Percentiles rank a stretch among this genome's conserved stretches.
These are phyloP conservation scores for Panagrolaimus sp. DNA, from an alignment of 1,140 invertebrate genomes.

Conservation along the genomic window DNA sequence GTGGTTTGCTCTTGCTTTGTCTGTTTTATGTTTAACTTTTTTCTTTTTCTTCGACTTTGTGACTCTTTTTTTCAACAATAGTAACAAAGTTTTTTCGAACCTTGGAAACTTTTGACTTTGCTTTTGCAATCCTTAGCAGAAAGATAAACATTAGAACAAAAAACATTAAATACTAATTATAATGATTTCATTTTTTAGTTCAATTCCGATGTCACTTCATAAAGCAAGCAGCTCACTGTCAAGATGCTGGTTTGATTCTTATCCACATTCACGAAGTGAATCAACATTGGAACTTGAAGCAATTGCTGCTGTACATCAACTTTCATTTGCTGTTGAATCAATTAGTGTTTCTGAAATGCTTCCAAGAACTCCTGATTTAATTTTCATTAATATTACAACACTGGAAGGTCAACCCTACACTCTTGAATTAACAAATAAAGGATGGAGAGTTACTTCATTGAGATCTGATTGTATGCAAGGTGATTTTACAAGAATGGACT, in stretches of 20 bases:
- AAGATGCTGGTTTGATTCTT: slow-evolving; percentile 29
- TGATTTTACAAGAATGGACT: slow-evolving; percentile 53
- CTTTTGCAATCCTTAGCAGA: too few species aligned
- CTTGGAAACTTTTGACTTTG: too few species aligned
- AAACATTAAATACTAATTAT: neutral
- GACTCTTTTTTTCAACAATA: too few species aligned
- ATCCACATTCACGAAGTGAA: slow-evolving; percentile 35
- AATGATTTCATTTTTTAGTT: slow-evolving; percentile 27
- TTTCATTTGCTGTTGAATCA: slow-evolving; percentile 47
- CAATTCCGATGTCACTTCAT: slow-evolving; percentile 44
- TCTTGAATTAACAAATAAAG: slow-evolving; percentile 52
- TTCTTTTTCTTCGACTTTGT: too few species aligned
- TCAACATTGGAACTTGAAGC: slow-evolving; percentile 53
- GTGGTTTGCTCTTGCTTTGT: too few species aligned
- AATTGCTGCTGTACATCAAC: slow-evolving; percentile 54
- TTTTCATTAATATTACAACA: slow-evolving; percentile 57
- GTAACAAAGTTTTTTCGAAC: too few species aligned
- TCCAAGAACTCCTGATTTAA: slow-evolving; percentile 53
- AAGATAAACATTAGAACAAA: too few species aligned
- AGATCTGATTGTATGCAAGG: slow-evolving; percentile 54
- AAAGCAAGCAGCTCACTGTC: slow-evolving; percentile 39
- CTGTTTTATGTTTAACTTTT: too few species aligned
- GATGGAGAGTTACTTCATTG: slow-evolving; percentile 53
- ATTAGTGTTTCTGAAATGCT: slow-evolving; percentile 57
- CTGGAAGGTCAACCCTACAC: slow-evolving; percentile 58